These are phyloP conservation scores for Anthopleura xanthogrammica DNA, from an alignment of 92 coral and sea anemone genomes.

Conservation along the genomic window DNA sequence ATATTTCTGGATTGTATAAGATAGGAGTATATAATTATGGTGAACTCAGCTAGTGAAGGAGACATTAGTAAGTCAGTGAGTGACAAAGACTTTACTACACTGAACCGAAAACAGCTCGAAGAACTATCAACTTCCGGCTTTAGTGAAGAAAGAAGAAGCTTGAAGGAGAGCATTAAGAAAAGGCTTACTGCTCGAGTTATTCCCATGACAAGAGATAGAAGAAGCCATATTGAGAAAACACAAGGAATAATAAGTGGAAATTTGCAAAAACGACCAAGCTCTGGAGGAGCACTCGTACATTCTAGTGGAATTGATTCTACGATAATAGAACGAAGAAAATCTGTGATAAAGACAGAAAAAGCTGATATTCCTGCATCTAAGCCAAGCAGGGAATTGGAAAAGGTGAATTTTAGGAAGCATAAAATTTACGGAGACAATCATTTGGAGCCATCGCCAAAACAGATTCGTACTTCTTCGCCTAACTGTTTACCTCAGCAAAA, in stretches of 20 bases:
- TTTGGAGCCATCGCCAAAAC: neutral
- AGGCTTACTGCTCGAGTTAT: slow-evolving; percentile 78
- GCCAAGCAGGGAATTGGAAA: neutral
- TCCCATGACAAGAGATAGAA: slow-evolving; percentile 71
- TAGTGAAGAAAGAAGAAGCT: neutral
- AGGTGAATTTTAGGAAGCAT: neutral
- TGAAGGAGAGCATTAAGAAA: slow-evolving; percentile 43
- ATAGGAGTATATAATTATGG: slow-evolving; percentile 23
- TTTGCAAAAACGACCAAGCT: slow-evolving; percentile 6
- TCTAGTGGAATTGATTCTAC: neutral
- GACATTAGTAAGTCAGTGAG: neutral
- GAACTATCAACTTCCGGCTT: slow-evolving; percentile 23
- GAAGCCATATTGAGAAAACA: slow-evolving; percentile 6
- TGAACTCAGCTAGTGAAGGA: slow-evolving; percentile 9
- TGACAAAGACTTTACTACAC: neutral
- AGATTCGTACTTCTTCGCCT: neutral
- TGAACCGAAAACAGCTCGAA: slow-evolving; percentile 13
- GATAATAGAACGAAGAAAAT: neutral
- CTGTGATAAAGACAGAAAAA: slow-evolving; percentile 11
- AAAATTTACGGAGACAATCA: neutral
- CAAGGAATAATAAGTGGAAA: neutral
- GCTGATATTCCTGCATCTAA: neutral
- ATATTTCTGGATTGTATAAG: slow-evolving; percentile 13
- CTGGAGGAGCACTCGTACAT: neutral
- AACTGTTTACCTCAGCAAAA: neutral